Percentiles rank a stretch among this genome's conserved stretches.
Conservation (phyloP, 1,140 invertebrate species). For the Tetramorium alpestre region DNA sequence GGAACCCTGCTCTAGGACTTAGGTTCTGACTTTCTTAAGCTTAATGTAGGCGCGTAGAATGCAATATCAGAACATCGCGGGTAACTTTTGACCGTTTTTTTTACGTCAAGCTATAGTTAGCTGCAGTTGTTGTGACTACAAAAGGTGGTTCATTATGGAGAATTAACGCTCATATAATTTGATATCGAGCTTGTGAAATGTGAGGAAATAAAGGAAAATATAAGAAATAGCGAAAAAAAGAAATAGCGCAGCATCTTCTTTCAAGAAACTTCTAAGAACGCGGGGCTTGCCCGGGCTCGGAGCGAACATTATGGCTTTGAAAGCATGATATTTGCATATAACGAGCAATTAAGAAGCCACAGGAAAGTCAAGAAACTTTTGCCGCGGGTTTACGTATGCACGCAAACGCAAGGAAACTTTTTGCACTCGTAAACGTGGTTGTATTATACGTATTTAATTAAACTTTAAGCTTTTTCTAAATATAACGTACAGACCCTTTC, state of each 20-base stretch:
- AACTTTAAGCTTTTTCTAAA: neutral
- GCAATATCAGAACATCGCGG: conserved; percentile 16
- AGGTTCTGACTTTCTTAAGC: conserved; percentile 11
- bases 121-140: neutral
- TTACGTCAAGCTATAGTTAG: neutral
- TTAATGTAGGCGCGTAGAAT: conserved; percentile 33
- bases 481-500: neutral
- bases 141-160: neutral
- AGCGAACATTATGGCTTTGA: conserved; percentile 15
- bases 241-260: conserved; percentile 3
- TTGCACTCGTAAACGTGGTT: neutral
- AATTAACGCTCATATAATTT: neutral
- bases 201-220: neutral
- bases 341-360: conserved; percentile 50
- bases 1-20: neutral
- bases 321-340: conserved; percentile 51
- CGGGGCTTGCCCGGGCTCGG: neutral
- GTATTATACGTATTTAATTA: conserved; percentile 17
- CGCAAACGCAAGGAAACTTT: conserved; percentile 23
- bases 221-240: neutral
- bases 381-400: conserved; percentile 13
- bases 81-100: conserved; percentile 16
- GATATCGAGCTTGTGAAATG: neutral
- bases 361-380: conserved; percentile 42
- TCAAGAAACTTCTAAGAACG: conserved; percentile 9